Conservation (phyloP, 2,113 vertebrate species). For the Lasiurus borealis region DNA sequence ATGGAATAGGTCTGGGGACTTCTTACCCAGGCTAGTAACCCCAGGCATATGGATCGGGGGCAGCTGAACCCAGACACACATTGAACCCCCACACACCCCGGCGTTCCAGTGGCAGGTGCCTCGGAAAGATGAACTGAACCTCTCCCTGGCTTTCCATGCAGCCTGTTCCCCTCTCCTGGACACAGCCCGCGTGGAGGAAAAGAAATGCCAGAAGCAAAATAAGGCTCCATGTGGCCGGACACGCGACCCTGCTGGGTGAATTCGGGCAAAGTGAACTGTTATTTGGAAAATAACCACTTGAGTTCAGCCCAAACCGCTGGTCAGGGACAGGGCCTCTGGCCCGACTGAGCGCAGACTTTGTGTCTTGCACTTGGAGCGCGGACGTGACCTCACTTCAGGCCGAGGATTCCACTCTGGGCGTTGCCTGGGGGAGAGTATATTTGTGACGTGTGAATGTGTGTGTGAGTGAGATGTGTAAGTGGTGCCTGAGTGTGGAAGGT, state of each 20-base stretch:
- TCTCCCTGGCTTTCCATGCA: accelerated
- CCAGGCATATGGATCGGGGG: accelerated
- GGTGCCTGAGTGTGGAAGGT: no score
- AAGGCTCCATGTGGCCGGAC: not conserved
- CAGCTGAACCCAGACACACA: not conserved
- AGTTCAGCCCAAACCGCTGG: not conserved
- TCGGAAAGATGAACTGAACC: accelerated
- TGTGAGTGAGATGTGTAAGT: not conserved
- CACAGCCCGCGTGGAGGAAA: not conserved
- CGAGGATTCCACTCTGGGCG: not conserved
- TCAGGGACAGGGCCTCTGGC: accelerated
- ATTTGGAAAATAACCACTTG: not conserved
- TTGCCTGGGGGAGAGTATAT: accelerated
- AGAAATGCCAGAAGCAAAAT: not conserved
- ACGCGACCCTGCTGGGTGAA: not conserved
- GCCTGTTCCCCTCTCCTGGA: accelerated
- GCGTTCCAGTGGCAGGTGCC: accelerated
- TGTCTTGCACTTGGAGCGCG: not conserved
- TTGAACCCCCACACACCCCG: accelerated
- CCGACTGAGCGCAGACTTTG: accelerated
- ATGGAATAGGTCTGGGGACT: not conserved
- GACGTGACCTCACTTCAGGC: not conserved
- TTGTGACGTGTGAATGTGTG: not conserved
- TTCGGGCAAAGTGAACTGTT: not conserved
- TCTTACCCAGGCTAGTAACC: not conserved